Base-by-base conservation (phyloP, 2,888 invertebrate genomes). In the Xylota segnis region DNA sequence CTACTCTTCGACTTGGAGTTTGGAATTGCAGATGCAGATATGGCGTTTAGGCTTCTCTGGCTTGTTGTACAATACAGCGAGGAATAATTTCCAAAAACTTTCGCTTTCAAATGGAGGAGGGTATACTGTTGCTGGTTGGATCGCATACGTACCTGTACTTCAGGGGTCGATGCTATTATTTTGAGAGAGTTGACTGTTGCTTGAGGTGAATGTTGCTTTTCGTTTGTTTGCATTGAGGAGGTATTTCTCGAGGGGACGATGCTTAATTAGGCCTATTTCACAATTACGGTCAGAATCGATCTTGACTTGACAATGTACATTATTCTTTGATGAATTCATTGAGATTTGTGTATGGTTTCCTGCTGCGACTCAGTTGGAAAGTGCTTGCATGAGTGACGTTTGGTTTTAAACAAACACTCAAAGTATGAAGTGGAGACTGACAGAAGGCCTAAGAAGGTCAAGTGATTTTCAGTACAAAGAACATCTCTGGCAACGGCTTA, bases 31-130 rank as follows among this genome's bases (percentile, higher is more conserved):
- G 59, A 83, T 83, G 66, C 56, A 34, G 66, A 58, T 72, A 66
- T 74, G 72, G 77, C 45, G 68, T 61, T 81, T 52, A 45, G 66
- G 45, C 59, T 52, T 61, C 32, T 66, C 32, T 34, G 29, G 18
- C 16, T 61, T 59, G 50, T 63, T 65, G 65, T 63, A 47, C 40
- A 56, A 76, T 18, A 52, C 18, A 58, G 58, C 56, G 37, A 61
- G 40, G 65, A 70, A 65, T 54, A 76, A 72, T 78, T 83, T 83
- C 66, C 71, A 83, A 78, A 72, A 83, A 83, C 83, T 83, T 83
- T 83, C 83, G 83, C 83, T 83, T 83, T 83, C 78, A 72, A 74
- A 68, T 56, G 68, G 81, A 75, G 75, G 68, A 75, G 81, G 59
- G 75, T 74, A 14, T 68, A 16, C 10, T 4, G 29, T 9, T 59